Evolutionary conservation across 2,888 invertebrate genomes (phyloP).

Genomic region (Entomobrya multifasciata): DNA sequence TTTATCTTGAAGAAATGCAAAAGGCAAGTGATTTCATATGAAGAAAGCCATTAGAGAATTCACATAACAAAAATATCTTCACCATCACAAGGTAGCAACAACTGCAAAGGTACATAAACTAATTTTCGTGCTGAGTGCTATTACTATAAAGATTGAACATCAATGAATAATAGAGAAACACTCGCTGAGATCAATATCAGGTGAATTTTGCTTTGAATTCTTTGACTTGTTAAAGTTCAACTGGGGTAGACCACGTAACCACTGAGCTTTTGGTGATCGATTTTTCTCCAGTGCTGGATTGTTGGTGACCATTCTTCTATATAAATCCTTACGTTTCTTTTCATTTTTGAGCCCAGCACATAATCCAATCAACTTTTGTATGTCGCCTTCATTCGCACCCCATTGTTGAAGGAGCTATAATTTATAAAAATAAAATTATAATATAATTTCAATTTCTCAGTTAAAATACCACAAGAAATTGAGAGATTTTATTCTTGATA

Average conservation of each 20-base stretch:
- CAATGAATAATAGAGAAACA: constrained; percentile 78
- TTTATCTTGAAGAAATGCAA: too few relatives aligned
- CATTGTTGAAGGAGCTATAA: constrained; percentile 75
- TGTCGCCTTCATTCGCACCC: constrained; percentile 75
- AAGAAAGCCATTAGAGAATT: too few relatives aligned
- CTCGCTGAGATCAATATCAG: constrained; percentile 78
- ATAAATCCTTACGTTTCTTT: constrained; percentile 77
- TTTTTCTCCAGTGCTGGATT: constrained; percentile 76
- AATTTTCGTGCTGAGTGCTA: too few relatives aligned
- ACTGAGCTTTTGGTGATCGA: constrained; percentile 75
- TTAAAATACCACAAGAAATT: too few relatives aligned
- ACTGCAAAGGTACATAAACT: too few relatives aligned
- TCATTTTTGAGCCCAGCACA: constrained; percentile 66
- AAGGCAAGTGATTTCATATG: too few relatives aligned
- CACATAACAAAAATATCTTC: too few relatives aligned
- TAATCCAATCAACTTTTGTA: constrained; percentile 69
- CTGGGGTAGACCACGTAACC: constrained; percentile 76
- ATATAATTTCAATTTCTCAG: too few relatives aligned
- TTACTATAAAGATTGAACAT: constrained; percentile 23
- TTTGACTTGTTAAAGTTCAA: constrained; percentile 69
- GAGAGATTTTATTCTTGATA: too few relatives aligned
- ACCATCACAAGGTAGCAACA: too few relatives aligned
- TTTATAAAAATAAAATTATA: neutral
- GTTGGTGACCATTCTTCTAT: constrained; percentile 71
- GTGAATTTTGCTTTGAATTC: constrained; percentile 63